phyloP scores from a whole-genome alignment of 2,797 vertebrate species.

The Mormyrops boulengeri region DNA sequence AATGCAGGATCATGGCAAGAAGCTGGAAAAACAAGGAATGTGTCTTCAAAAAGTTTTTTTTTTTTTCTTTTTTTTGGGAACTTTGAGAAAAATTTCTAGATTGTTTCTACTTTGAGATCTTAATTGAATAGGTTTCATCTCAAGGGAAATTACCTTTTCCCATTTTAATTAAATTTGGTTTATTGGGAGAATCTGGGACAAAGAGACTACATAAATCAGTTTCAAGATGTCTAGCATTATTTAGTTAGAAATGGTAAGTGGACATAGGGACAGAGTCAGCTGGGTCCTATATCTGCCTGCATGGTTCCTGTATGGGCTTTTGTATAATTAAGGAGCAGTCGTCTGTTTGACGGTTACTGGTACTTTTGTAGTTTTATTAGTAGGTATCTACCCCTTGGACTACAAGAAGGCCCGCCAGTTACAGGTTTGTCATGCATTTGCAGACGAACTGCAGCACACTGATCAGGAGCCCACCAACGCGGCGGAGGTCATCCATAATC shows the following conservation, averaged over 20 bases:
- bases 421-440: constrained; percentile 2
- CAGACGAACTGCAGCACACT: constrained; percentile 81
- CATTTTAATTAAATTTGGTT: constrained; percentile 14
- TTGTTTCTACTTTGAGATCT: constrained; percentile 59
- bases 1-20: background rate
- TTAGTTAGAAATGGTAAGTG: background rate
- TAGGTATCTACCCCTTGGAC: background rate
- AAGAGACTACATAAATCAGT: background rate
- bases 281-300: background rate
- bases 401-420: background rate
- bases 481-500: constrained; percentile 81
- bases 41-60: background rate
- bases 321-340: background rate
- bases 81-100: constrained; percentile 36
- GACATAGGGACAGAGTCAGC: background rate
- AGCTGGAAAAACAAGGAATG: background rate
- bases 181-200: background rate
- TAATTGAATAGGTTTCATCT: constrained; percentile 59
- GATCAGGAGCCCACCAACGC: constrained; percentile 76
- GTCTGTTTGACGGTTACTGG: background rate
- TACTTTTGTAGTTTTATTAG: background rate
- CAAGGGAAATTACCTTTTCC: constrained; percentile 14
- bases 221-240: constrained; percentile 7
- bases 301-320: background rate
- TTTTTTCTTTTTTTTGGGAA: background rate